Conservation (phyloP, 2,113 vertebrate species). For the Oryctolagus cuniculus region mOryCun1.1 NC_091435.1:85359001-85359500, state of each 20-base stretch:
- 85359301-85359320: conserved; percentile 86
- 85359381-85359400: conserved; percentile 70
- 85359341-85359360: conserved; percentile 86
- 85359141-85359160: conserved; percentile 86
- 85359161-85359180: conserved; percentile 88
- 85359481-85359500: neutral
- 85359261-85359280: conserved; percentile 92
- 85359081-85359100: conserved; percentile 89
- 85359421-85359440: conserved; percentile 12
- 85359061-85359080: conserved; percentile 87
- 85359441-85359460: conserved; percentile 56
- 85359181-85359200: conserved; percentile 98
- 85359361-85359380: neutral
- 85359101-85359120: conserved; percentile 88
- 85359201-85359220: conserved; percentile 95
- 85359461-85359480: conserved; percentile 63
- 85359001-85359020: conserved; percentile 86
- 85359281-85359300: conserved; percentile 89
- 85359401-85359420: conserved; percentile 65
- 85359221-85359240: conserved; percentile 91
- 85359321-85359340: conserved; percentile 86
- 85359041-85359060: conserved; percentile 87
- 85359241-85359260: conserved; percentile 96
- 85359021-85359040: conserved; percentile 86
- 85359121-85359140: conserved; percentile 88